Percentiles rank a stretch among this genome's conserved stretches.
Evolutionary conservation across 1,140 invertebrate genomes (phyloP).

Genomic region (Bursaphelenchus mucronatus): DNA sequence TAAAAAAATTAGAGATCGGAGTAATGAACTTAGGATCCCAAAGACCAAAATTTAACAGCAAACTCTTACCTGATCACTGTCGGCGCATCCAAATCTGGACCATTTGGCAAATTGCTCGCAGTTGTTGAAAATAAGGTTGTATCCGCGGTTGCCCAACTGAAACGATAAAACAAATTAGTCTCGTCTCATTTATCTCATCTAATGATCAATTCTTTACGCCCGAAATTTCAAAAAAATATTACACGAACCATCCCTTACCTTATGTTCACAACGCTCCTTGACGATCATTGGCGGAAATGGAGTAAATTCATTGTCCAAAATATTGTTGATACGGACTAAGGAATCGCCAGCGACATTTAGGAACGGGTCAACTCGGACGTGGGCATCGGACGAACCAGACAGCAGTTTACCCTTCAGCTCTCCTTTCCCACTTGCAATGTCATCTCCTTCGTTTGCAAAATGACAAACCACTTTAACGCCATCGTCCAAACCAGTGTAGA

Average conservation of each 20-base stretch:
- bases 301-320: slow-evolving; percentile 9
- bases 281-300: slow-evolving; percentile 35
- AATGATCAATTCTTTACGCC: not conserved
- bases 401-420: slow-evolving; percentile 19
- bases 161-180: slow-evolving; percentile 10
- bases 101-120: slow-evolving; percentile 28
- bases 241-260: not conserved
- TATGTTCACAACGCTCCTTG: slow-evolving; percentile 13
- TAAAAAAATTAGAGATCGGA: too few relatives aligned
- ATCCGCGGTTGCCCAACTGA: slow-evolving; percentile 12
- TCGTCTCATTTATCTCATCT: not conserved
- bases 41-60: too few relatives aligned
- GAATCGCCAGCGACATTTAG: slow-evolving; percentile 25
- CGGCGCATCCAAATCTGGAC: slow-evolving; percentile 11
- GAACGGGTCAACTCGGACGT: slow-evolving; percentile 31
- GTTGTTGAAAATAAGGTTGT: slow-evolving; percentile 26
- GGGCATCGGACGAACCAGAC: slow-evolving; percentile 11
- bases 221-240: not conserved
- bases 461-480: slow-evolving; percentile 27
- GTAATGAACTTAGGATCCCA: too few relatives aligned
- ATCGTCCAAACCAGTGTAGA: slow-evolving; percentile 32
- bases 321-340: slow-evolving; percentile 29
- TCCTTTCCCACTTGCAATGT: slow-evolving; percentile 23
- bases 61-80: slow-evolving; percentile 8
- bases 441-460: slow-evolving; percentile 35